phyloP scores from a whole-genome alignment of 2,888 invertebrate species.

The Eulithis testata region DNA sequence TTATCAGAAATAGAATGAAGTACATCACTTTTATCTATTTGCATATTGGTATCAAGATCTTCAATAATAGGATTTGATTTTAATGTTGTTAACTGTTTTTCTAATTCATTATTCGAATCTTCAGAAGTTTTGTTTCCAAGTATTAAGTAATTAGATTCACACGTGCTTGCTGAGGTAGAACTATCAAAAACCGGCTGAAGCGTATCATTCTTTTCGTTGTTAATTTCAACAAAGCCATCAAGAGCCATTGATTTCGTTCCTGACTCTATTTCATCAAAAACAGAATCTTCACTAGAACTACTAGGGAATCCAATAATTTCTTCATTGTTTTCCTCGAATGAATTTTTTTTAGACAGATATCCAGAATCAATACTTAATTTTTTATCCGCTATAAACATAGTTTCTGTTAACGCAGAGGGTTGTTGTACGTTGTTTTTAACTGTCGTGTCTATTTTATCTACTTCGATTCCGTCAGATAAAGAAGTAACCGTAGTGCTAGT shows the following conservation, averaged over 20 bases:
- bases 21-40: conserved; percentile 1
- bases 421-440: not conserved
- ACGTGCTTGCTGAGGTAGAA: not conserved
- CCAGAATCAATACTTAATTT: conserved; percentile 21
- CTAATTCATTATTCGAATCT: not conserved
- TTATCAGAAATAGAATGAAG: conserved; percentile 1
- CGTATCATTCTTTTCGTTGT: not conserved
- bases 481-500: not conserved
- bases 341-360: conserved; percentile 20
- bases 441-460: not conserved
- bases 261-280: conserved; percentile 14
- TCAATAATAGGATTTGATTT: conserved; percentile 7
- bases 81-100: not conserved
- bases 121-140: conserved; percentile 1
- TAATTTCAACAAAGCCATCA: not conserved
- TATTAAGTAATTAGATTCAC: not conserved
- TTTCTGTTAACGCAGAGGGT: not conserved
- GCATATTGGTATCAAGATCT: conserved; percentile 17
- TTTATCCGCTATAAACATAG: conserved; percentile 2
- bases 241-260: not conserved
- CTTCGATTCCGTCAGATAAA: not conserved
- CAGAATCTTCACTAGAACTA: conserved; percentile 20
- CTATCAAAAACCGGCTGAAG: conserved; percentile 1
- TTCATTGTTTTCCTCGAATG: conserved; percentile 14
- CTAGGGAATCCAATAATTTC: conserved; percentile 11